Conservation (phyloP, 2,113 vertebrate species). For the Coregonus clupeaformis region DNA sequence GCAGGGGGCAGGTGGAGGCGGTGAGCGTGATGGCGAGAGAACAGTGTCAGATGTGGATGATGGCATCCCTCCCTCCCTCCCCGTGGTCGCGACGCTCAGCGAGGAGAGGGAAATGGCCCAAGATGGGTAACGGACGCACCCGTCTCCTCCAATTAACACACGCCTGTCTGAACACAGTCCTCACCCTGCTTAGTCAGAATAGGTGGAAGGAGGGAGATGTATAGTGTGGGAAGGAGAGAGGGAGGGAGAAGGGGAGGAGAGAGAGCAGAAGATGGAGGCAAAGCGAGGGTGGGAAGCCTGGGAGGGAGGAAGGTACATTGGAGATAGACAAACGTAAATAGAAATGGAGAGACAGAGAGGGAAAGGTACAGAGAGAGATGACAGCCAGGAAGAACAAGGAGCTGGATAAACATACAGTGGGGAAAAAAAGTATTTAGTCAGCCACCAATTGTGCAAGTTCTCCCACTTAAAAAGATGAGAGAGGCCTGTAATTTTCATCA, state of each 20-base stretch:
- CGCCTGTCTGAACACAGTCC: not conserved
- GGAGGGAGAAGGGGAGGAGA: not conserved
- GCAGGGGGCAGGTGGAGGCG: not conserved
- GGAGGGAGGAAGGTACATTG: not conserved
- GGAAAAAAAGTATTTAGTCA: too few relatives aligned
- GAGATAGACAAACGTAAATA: not conserved
- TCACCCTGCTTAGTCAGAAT: not conserved
- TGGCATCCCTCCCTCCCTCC: not conserved
- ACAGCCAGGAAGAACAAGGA: not conserved
- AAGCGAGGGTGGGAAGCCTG: not conserved
- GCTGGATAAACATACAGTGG: not conserved
- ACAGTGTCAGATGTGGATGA: not conserved
- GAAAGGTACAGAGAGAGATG: constrained; percentile 3
- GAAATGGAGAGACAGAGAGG: not conserved
- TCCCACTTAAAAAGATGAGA: too few relatives aligned
- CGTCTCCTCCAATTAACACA: not conserved
- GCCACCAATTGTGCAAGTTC: too few relatives aligned
- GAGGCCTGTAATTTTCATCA: too few relatives aligned
- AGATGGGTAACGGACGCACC: not conserved
- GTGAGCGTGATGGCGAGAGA: not conserved
- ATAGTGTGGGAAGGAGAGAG: not conserved
- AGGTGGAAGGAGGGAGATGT: not conserved
- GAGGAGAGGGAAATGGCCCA: not conserved
- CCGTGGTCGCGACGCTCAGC: not conserved
- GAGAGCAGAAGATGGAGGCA: not conserved